Conservation (phyloP, 2,888 invertebrate species). For the Agyllia agylla region DNA sequence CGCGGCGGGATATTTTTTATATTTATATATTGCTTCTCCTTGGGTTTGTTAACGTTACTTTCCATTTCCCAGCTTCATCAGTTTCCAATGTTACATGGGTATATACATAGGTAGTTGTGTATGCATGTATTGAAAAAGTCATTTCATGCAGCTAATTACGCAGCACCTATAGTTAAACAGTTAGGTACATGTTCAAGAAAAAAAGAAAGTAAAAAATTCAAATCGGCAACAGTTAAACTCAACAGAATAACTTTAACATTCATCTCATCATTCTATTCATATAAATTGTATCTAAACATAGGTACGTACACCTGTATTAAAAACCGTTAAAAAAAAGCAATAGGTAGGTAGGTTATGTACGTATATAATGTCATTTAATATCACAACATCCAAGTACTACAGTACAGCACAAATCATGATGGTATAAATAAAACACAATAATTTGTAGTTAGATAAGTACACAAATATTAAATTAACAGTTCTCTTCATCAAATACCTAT, state of each 20-base stretch:
- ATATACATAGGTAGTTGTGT: background rate
- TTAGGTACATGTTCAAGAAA: background rate
- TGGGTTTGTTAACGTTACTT: background rate
- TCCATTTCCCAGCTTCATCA: background rate
- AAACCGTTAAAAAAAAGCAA: background rate
- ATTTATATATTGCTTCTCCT: background rate
- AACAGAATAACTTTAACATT: background rate
- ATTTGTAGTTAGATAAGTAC: background rate
- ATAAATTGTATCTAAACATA: background rate
- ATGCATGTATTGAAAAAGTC: background rate
- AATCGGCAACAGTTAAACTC: background rate
- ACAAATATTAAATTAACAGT: too few relatives aligned
- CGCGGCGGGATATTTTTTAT: background rate
- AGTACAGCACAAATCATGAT: background rate
- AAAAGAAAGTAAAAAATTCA: background rate
- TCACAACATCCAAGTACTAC: background rate
- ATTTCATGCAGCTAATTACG: background rate
- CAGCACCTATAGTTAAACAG: background rate
- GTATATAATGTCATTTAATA: background rate
- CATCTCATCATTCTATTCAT: background rate
- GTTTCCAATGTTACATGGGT: background rate
- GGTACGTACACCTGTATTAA: background rate
- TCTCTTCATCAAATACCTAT: background rate
- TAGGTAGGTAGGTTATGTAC: background rate
- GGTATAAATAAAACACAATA: background rate